Evolutionary conservation across 2,888 invertebrate genomes (phyloP).

Genomic region (Eupithecia subumbrata): DNA sequence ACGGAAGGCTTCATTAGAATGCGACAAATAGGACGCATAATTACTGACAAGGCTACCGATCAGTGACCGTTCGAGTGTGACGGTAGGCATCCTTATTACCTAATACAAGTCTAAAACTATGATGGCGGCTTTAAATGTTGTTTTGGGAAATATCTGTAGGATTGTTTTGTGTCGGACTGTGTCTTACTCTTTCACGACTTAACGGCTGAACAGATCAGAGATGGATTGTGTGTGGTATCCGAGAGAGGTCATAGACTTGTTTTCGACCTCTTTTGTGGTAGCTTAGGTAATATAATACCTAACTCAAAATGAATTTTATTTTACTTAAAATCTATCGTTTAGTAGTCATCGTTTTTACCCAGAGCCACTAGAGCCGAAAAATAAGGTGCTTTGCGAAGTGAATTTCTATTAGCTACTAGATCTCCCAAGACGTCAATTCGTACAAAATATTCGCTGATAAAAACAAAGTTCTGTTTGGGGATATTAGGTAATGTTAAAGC

Average conservation of each 20-base stretch:
- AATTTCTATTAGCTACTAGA: background rate
- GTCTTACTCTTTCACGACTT: background rate
- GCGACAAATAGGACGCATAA: constrained; percentile 21
- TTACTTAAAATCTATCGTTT: background rate
- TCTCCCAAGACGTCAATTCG: constrained; percentile 1
- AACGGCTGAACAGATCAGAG: background rate
- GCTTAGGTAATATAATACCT: background rate
- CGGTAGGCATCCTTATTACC: constrained; percentile 22
- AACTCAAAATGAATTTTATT: background rate
- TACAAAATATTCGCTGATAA: background rate
- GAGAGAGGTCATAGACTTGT: background rate
- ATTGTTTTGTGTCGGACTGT: background rate
- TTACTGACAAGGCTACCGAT: constrained; percentile 24
- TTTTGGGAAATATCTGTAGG: background rate
- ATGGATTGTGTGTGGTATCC: background rate
- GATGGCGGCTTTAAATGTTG: background rate
- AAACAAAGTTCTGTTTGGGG: constrained; percentile 8
- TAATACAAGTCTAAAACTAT: background rate
- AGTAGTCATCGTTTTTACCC: no score
- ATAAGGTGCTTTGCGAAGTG: background rate
- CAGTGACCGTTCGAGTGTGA: constrained; percentile 14
- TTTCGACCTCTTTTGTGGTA: background rate
- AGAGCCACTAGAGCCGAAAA: background rate
- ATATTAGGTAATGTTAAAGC: background rate
- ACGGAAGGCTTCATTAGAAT: constrained; percentile 27